Base-by-base conservation (phyloP, 2,113 vertebrate species). In the Onychostoma macrolepis region DNA sequence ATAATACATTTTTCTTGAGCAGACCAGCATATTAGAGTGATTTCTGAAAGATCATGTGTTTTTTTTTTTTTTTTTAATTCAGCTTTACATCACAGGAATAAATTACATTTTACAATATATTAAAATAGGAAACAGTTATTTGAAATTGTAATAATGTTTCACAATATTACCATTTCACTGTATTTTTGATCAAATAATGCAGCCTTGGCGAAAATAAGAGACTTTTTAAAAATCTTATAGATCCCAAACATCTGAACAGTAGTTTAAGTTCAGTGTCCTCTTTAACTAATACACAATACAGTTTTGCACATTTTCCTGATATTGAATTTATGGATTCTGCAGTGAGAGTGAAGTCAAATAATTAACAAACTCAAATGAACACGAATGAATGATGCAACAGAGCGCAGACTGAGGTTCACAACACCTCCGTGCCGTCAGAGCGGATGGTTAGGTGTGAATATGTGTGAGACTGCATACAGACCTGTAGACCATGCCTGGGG, bases 401-500 rank as follows among this genome's bases (percentile, higher is more conserved):
- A 43, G 21, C 36, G 4, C 4, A 43, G 38, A 2, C 33, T 53
- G 77, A 19, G 26, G 19, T 69, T 33, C 28, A 33, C 15, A 33
- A 7, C 2, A 0, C 28, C 28, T 67, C 13, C 30, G 61, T 65
- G n/a, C 4, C 12, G 5, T 30, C 28, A 19, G 65, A 19, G 65
- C 6, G 8, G 65, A 6, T 69, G 67, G 17, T 36, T 9, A 33
- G 41, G 82, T 58, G 36, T 45, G 56, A 21, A 28, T 50, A 48
- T 80, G 28, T 26, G 50, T n/a, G 65, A 65, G 3, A 56, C 43
- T 9, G 76, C 19, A 77, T n/a, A 11, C 91, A 96, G 90, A 99
- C 98, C 97, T 99, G 97, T 99, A 99, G 94, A 98, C 97, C 98
- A 99, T 99, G 87, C 98, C 98, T 2, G 98, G 98, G 61, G 98